Percentiles rank a stretch among this genome's conserved stretches.
Evolutionary conservation across 2,888 invertebrate species (phyloP).

Genomic region (Aleiodes alternator): DNA sequence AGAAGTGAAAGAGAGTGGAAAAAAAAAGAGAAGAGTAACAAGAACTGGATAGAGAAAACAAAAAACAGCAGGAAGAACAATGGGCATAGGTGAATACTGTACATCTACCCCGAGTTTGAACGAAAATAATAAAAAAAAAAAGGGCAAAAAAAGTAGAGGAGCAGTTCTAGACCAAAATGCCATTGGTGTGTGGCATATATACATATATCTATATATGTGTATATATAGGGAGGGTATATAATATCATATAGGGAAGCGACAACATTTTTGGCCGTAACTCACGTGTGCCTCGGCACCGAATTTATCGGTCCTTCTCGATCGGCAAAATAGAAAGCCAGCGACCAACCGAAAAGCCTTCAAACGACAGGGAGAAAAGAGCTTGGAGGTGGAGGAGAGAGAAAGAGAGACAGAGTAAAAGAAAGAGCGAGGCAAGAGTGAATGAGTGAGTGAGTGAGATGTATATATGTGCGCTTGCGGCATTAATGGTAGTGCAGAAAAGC

Average conservation of each 20-base stretch:
- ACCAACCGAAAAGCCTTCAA: too few relatives aligned
- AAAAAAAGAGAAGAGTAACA: not conserved
- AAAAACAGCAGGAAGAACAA: constrained; percentile 3
- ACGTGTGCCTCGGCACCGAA: constrained; percentile 48
- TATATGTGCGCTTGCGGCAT: constrained; percentile 22
- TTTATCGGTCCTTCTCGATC: constrained; percentile 55
- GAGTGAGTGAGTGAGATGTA: constrained; percentile 30
- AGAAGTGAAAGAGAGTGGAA: not conserved
- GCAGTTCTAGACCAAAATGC: not conserved
- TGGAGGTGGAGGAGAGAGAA: constrained; percentile 39
- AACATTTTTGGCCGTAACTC: constrained; percentile 52
- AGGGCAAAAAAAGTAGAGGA: not conserved
- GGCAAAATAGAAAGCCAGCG: constrained; percentile 55
- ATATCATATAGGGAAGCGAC: constrained; percentile 44
- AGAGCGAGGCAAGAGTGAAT: constrained; percentile 42
- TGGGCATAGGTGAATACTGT: constrained; percentile 16
- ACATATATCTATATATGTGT: too few relatives aligned
- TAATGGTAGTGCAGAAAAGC: constrained; percentile 25
- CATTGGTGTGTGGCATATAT: constrained; percentile 23
- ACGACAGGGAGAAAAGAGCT: not conserved
- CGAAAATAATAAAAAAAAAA: not conserved
- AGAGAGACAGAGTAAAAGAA: constrained; percentile 14
- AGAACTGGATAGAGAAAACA: not conserved
- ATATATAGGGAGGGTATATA: constrained; percentile 11
- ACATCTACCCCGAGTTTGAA: not conserved